Percentiles rank a stretch among this genome's conserved stretches.
Evolutionary conservation across 2,113 vertebrate genomes (phyloP).

Genomic region (Myrmecophaga tridactyla): DNA sequence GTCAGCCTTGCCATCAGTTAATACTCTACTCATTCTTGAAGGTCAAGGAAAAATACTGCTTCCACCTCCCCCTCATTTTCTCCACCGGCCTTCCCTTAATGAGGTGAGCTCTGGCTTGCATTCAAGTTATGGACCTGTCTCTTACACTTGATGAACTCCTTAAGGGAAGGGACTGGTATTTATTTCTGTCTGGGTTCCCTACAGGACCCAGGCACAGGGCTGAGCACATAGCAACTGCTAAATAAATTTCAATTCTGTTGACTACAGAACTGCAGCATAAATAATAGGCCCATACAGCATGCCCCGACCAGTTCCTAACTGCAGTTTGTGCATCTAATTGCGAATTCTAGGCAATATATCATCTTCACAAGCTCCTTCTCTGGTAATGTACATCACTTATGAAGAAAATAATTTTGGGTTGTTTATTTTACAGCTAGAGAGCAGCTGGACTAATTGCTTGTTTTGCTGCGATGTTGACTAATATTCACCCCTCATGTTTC

Average conservation of each 20-base stretch:
- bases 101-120: not conserved
- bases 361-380: not conserved
- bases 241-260: not conserved
- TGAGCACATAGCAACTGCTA: not conserved
- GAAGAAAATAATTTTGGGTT: not conserved
- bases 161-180: not conserved
- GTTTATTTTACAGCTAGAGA: not conserved
- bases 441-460: not conserved
- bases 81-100: not conserved
- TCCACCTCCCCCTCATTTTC: no score
- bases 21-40: not conserved
- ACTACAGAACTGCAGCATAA: not conserved
- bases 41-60: not conserved
- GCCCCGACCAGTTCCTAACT: not conserved
- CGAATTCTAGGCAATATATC: not conserved
- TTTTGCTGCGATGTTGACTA: not conserved
- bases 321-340: not conserved
- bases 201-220: not conserved
- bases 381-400: not conserved
- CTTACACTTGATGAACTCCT: not conserved
- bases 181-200: not conserved
- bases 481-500: not conserved
- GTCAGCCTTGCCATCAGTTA: not conserved
- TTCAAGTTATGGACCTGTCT: not conserved
- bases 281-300: accelerated